Evolutionary conservation across 1,140 invertebrate genomes (phyloP), one percentile per base, ranked within the genome.

Genomic region (Mesaphorura yosii): DNA sequence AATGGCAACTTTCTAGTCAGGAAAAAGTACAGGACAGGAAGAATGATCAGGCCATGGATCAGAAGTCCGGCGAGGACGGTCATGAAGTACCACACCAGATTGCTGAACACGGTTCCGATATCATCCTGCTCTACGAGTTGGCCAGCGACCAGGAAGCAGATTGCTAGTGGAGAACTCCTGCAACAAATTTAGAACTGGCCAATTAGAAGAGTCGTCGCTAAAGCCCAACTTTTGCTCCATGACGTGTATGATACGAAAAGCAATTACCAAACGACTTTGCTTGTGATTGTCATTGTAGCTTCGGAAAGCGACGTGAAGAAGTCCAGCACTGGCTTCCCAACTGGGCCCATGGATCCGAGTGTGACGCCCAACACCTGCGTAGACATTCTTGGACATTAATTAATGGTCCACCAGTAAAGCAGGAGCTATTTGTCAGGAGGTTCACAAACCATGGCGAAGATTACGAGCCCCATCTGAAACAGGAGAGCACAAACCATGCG

Each of bases 131-230:
- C 69, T n/a, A 77, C 60, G 44, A 79, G 71, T 61, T 77, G 73
- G 17, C 69, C 73, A 28, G 72, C 68, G 40, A 78, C 72, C 22
- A 78, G 66, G 59, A 76, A 79, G 7, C 70, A 66, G 31, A 78
- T 76, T 47, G 77, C 77, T 31, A 79, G 60, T 2, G 77, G 77
- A 26, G 77, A 78, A 57, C 73, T 74, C 70, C 73, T 34, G n/a
- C 3, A 25, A 44, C n/a, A 12, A 23, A 20, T 39, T 48, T 3
- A 29, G 12, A n/a, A 20, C n/a, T 7, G 23, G 47, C 10, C 6
- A 46, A 31, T 14, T 14, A n/a, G 12, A 25, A 12, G 22, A 17
- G 3, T 34, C 23, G 22, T 7, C 10, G 31, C n/a, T 10, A 34
- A 20, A 14, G 34, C 12, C n/a, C n/a, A 34, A 34, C n/a, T 34